These are phyloP conservation scores for Crocidura indochinensis DNA, from an alignment of 2,797 vertebrate species.

Conservation along the genomic window DNA sequence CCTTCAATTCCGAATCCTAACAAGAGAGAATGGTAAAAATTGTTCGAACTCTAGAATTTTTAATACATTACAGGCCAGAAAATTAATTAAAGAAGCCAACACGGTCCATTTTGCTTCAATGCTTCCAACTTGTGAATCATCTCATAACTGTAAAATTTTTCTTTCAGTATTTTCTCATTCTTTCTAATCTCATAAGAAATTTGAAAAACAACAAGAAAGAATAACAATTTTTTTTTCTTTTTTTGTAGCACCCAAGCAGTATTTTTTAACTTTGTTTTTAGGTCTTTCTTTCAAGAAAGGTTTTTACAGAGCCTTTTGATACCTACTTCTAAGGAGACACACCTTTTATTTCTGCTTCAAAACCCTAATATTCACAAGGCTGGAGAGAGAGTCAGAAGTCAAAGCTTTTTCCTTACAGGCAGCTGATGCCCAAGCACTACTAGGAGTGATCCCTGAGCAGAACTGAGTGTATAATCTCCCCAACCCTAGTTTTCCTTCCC, in stretches of 20 bases:
- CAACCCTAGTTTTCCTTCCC: no score
- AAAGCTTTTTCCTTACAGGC: no score
- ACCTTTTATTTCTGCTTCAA: slow-evolving; percentile 40
- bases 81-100: not conserved
- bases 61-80: slow-evolving; percentile 27
- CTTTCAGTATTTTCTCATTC: slow-evolving; percentile 28
- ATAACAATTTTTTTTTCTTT: slow-evolving; percentile 63
- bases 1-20: no score
- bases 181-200: slow-evolving; percentile 52
- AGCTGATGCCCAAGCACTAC: no score
- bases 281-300: slow-evolving; percentile 38
- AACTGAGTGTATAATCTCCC: no score
- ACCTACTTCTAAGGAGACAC: slow-evolving; percentile 39
- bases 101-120: slow-evolving; percentile 46
- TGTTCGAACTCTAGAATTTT: slow-evolving; percentile 5
- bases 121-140: not conserved
- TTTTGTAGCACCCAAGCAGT: slow-evolving; percentile 36
- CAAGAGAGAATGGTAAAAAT: not conserved
- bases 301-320: slow-evolving; percentile 50
- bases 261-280: slow-evolving; percentile 66
- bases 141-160: not conserved
- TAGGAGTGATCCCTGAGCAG: no score
- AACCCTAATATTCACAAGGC: not conserved
- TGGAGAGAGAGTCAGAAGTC: no score
- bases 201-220: slow-evolving; percentile 28